phyloP scores from a whole-genome alignment of 2,113 vertebrate genomes.

The Pipa parva region DNA sequence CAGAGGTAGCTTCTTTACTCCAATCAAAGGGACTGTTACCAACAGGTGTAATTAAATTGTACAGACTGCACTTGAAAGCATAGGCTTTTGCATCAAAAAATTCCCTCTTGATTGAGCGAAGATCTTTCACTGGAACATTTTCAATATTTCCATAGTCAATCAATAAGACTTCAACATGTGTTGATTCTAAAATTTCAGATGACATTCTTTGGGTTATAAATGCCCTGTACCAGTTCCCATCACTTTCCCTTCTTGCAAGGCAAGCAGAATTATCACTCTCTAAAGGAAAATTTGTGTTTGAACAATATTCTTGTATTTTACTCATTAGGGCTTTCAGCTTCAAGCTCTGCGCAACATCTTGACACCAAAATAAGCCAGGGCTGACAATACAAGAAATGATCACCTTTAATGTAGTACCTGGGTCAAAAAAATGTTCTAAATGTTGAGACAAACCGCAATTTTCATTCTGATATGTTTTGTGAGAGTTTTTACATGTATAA shows the following conservation, averaged over 20 bases:
- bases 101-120: slow-evolving; percentile 62
- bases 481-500: not conserved
- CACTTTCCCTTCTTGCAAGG: slow-evolving; percentile 71
- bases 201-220: slow-evolving; percentile 59
- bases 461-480: slow-evolving; percentile 5
- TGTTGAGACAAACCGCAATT: not conserved
- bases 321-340: slow-evolving; percentile 71
- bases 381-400: slow-evolving; percentile 69
- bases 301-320: slow-evolving; percentile 77
- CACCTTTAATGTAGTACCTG: slow-evolving; percentile 80
- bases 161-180: slow-evolving; percentile 71
- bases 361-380: slow-evolving; percentile 90
- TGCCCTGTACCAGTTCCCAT: slow-evolving; percentile 81
- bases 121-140: slow-evolving; percentile 59
- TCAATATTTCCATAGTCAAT: slow-evolving; percentile 83
- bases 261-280: slow-evolving; percentile 62
- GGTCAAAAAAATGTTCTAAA: slow-evolving; percentile 55
- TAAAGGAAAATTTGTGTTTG: slow-evolving; percentile 51
- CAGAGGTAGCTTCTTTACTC: slow-evolving; percentile 60
- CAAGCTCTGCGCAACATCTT: slow-evolving; percentile 59
- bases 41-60: slow-evolving; percentile 71
- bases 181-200: slow-evolving; percentile 25
- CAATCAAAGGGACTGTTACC: slow-evolving; percentile 68
- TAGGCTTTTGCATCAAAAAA: slow-evolving; percentile 76
- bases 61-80: slow-evolving; percentile 88